phyloP scores from a whole-genome alignment of 2,113 vertebrate species.

The Pithys albifrons region DNA sequence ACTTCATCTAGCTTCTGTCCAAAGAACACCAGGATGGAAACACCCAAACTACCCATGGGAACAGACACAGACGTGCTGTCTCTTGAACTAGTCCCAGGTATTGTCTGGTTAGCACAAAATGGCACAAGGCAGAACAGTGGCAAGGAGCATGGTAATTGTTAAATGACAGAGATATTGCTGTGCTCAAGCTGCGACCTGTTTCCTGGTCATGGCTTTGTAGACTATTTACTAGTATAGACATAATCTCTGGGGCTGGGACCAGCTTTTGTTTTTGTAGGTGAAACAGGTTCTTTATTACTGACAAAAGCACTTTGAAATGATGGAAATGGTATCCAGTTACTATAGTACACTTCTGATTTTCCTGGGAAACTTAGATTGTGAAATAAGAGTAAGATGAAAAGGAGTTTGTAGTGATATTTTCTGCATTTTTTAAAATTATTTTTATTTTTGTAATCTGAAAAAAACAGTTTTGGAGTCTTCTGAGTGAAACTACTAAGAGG shows the following conservation, averaged over 20 bases:
- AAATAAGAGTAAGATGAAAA: constrained; percentile 30
- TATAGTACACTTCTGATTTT: background rate
- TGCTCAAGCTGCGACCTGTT: background rate
- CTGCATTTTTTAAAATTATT: background rate
- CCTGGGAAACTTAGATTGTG: constrained; percentile 5
- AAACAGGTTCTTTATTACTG: background rate
- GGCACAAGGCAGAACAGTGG: background rate
- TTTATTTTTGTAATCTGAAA: background rate
- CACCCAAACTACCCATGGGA: background rate
- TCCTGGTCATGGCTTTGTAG: background rate
- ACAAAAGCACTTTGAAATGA: background rate
- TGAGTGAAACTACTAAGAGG: background rate
- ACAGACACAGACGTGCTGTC: background rate
- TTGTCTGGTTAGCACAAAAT: background rate
- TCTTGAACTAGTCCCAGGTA: background rate
- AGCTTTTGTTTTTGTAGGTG: constrained; percentile 14
- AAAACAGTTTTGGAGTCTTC: background rate
- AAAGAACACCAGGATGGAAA: background rate
- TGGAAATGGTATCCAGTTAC: constrained; percentile 27
- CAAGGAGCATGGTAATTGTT: background rate
- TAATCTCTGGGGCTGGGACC: background rate
- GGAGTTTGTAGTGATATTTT: background rate
- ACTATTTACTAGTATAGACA: background rate
- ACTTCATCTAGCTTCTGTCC: background rate
- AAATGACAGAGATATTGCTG: background rate